Base-by-base conservation (phyloP, 2,888 invertebrate genomes). In the Epinotia ramella region DNA sequence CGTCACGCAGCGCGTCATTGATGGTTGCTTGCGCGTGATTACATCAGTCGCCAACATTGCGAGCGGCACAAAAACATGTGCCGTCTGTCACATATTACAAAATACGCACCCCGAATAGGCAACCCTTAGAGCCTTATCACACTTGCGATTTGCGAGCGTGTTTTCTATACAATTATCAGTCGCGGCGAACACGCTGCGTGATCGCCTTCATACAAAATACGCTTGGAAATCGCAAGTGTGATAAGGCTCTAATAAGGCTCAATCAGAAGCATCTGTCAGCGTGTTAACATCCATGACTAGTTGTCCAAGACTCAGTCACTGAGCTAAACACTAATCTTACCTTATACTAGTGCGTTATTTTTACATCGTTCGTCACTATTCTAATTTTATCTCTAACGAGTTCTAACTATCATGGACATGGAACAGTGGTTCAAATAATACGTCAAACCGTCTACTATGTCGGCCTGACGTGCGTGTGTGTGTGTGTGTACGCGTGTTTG, bases 401-500 rank as follows among this genome's bases (percentile, higher is more conserved):
- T 18, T 40, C 1, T 53, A 13, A 68, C 9, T 9, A 49, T 33
- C 20, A 69, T 74, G 57, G 59, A 64, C 20, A 69, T 74, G 57
- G 59, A 64, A 56, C 33, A 70, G 44, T 33, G 64, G 57, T 74
- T 65, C 46, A 70, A 59, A 59, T n/a, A 49, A 59, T 49, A 70
- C 59, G 59, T 65, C 74, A 70, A 59, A 57, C 64, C 62, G 9
- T n/a, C 44, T 57, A 24, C 57, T 46, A 60, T 46, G 63, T 69
- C 33, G 16, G 44, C 20, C 49, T 68, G 44, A 79, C 75, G 75
- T 82, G 78, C 73, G 80, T 82, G 80, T 80, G 78, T 83, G 84
- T 83, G 80, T 82, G 80, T 80, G 78, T 83, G 84, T 83, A 84
- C 80, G 70, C 77, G 80, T 49, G 79, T 78, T 7, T 53, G 13